A percentile compares a stretch with the other conserved stretches of the same genome.
These are phyloP conservation scores for Heliconius ethilla DNA, from an alignment of 2,888 invertebrate species.

Conservation along the genomic window DNA sequence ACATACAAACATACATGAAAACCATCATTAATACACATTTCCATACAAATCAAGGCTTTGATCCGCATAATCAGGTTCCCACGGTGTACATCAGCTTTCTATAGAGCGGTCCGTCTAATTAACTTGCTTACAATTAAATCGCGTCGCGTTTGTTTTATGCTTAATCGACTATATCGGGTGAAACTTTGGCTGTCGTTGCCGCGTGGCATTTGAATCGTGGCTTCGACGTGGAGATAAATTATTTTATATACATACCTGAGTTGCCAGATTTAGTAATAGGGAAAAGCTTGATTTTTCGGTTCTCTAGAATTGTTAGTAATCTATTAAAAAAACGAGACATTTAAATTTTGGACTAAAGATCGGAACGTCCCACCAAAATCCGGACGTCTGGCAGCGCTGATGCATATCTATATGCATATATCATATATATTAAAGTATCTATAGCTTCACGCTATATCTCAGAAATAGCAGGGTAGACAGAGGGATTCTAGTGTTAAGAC, in stretches of 20 bases:
- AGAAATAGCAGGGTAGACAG: not conserved
- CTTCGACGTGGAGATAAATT: not conserved
- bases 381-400: no score
- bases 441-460: not conserved
- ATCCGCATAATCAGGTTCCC: slow-evolving; percentile 27
- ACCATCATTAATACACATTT: not conserved
- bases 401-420: no score
- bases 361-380: no score
- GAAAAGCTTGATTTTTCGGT: no score
- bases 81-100: slow-evolving; percentile 44
- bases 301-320: no score
- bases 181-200: slow-evolving; percentile 26
- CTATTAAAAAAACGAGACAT: no score
- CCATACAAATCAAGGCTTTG: slow-evolving; percentile 13
- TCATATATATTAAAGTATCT: not conserved
- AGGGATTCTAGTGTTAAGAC: no score
- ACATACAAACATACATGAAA: not conserved
- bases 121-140: slow-evolving; percentile 65
- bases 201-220: slow-evolving; percentile 26
- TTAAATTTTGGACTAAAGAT: no score
- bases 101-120: slow-evolving; percentile 63
- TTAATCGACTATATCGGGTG: slow-evolving; percentile 36
- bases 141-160: slow-evolving; percentile 41
- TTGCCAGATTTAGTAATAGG: not conserved
- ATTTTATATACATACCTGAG: not conserved